Evolutionary conservation across 1,140 invertebrate species (phyloP), one percentile per base, ranked within the genome.

Genomic region (Brachionus rubens): DNA sequence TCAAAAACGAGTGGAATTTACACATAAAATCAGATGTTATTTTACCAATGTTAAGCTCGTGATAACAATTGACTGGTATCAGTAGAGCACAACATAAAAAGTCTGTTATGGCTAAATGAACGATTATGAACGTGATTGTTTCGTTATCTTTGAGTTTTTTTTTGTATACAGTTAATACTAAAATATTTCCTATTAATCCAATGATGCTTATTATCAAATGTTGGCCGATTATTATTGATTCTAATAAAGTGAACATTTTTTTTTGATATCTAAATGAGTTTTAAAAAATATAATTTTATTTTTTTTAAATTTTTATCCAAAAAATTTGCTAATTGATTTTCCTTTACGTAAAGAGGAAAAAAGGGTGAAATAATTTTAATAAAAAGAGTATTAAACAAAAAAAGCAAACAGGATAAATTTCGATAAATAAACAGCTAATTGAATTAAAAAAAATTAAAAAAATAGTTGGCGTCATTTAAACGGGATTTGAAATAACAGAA

Each of bases 11-110:
- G 16, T 72, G 68, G 50, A 72, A 72, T 72, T 72, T 72, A 46
- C 68, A 72, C 68, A 72, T 72, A 24, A 72, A 72, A 72, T 72
- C 68, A 14, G 68, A 72, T 12, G 43, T 50, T 72, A 72, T 72
- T 48, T 50, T 72, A 2, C 68, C 68, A 0, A 72, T 14, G 19
- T 72, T 50, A 1, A 72, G 26, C 14, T 72, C 68, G 30, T 72
- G 68, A 33, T 72, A 72, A 24, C 68, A 72, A 36, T 72, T 72
- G 46, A 72, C 33, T 16, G 68, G 68, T 54, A 72, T 72, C 46
- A 72, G 43, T 19, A 72, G 24, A 30, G 36, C 46, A 12, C 68
- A 72, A 26, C 68, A 72, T 16, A 72, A 48, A 54, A 72, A 41
- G n/a, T 72, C 68, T 19, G 68, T 54, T 21, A 72, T 14, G 5